A percentile compares a stretch with the other conserved stretches of the same genome.
Conservation (phyloP, 2,113 vertebrate genomes). For the Xyrauchen texanus region DNA sequence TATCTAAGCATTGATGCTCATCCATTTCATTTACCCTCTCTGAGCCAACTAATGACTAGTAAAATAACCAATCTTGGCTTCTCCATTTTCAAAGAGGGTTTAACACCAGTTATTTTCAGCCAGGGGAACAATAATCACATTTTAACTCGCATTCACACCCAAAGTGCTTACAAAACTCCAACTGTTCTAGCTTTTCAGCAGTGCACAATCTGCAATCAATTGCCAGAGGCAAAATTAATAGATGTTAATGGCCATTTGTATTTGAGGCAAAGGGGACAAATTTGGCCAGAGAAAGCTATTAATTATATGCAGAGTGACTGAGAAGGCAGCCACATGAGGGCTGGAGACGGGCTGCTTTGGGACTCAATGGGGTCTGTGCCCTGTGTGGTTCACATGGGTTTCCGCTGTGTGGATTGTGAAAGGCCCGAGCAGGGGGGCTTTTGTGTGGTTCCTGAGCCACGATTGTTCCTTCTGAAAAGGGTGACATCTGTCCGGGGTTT, state of each 20-base stretch:
- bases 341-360: conserved; percentile 52
- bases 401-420: conserved; percentile 64
- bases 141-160: conserved; percentile 71
- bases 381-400: conserved; percentile 73
- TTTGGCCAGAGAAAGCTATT: conserved; percentile 73
- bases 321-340: conserved; percentile 53
- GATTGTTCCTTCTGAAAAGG: conserved; percentile 71
- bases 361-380: conserved; percentile 58
- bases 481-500: conserved; percentile 74
- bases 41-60: conserved; percentile 53
- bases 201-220: conserved; percentile 63
- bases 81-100: conserved; percentile 67
- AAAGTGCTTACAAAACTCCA: conserved; percentile 67
- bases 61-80: conserved; percentile 68
- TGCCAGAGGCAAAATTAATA: conserved; percentile 79
- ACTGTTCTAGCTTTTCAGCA: conserved; percentile 72
- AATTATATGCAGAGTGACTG: conserved; percentile 70
- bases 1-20: conserved; percentile 41
- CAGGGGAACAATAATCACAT: conserved; percentile 73
- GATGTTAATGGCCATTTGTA: conserved; percentile 76
- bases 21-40: conserved; percentile 47
- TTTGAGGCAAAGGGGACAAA: conserved; percentile 71
- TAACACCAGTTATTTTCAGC: conserved; percentile 73
- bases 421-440: conserved; percentile 59
- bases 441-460: conserved; percentile 60